phyloP scores from a whole-genome alignment of 1,140 invertebrate genomes.

The Pseudomyrmex gracilis region DNA sequence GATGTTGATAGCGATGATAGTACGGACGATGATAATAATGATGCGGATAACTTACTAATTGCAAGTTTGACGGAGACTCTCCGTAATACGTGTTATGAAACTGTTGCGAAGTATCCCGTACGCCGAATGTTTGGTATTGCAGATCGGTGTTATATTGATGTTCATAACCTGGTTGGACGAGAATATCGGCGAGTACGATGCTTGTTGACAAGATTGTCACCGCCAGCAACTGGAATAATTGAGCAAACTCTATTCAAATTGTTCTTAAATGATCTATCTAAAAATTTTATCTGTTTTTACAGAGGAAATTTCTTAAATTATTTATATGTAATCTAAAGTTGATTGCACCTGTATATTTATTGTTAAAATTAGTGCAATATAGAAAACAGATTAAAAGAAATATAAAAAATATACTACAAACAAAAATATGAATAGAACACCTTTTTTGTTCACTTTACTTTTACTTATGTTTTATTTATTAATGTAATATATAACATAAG shows the following conservation, averaged over 20 bases:
- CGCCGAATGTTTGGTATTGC: too few relatives aligned
- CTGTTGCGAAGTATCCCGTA: too few relatives aligned
- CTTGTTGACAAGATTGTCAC: not conserved
- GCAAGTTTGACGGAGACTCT: too few relatives aligned
- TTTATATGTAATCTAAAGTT: not conserved
- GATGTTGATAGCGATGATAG: too few relatives aligned
- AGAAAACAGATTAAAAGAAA: not conserved
- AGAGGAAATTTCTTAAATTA: not conserved
- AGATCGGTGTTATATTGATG: not conserved
- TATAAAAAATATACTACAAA: too few relatives aligned
- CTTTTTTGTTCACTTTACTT: too few relatives aligned
- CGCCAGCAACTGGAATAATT: constrained; percentile 38
- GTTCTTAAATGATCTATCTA: not conserved
- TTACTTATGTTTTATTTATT: too few relatives aligned
- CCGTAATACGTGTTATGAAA: too few relatives aligned
- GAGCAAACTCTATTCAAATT: not conserved
- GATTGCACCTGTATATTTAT: not conserved
- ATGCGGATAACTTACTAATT: too few relatives aligned
- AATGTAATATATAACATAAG: too few relatives aligned
- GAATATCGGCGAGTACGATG: constrained; percentile 24
- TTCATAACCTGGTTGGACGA: constrained; percentile 56
- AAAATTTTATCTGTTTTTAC: not conserved
- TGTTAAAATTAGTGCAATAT: not conserved
- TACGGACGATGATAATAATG: too few relatives aligned
- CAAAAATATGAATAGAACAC: too few relatives aligned